A percentile compares a stretch with the other conserved stretches of the same genome.
Evolutionary conservation across 35 echinoderm and acorn worm genomes (phyloP).

Genomic region (Chiridota heheva): DNA sequence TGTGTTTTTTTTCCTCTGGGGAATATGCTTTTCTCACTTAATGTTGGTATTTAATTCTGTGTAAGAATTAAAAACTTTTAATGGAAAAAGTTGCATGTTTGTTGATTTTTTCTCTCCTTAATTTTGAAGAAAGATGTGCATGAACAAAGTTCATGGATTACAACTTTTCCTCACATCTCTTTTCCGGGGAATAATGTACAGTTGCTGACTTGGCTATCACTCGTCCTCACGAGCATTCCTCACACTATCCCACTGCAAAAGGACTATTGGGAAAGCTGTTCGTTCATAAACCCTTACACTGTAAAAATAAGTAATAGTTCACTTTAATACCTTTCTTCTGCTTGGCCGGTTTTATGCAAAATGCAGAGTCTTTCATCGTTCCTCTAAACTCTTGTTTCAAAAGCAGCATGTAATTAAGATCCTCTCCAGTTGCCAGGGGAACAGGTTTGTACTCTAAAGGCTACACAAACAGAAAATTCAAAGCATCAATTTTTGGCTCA

Average conservation of each 20-base stretch:
- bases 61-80: no score
- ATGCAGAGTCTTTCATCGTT: slow-evolving; percentile 80
- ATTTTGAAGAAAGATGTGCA: no score
- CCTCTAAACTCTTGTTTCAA: slow-evolving; percentile 91
- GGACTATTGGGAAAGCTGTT: neutral
- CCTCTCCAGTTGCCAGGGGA: slow-evolving; percentile 70
- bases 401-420: slow-evolving; percentile 74
- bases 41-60: no score
- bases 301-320: neutral
- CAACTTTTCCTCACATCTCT: no score
- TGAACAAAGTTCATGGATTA: no score
- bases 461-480: slow-evolving; percentile 30
- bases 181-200: no score
- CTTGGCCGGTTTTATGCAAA: slow-evolving; percentile 74
- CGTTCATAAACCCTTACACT: neutral
- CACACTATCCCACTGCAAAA: neutral
- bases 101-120: no score
- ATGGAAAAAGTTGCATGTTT: no score
- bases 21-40: no score
- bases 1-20: no score
- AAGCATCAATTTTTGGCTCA: no score
- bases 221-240: neutral
- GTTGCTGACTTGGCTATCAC: no score
- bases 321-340: slow-evolving; percentile 80
- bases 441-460: slow-evolving; percentile 78